phyloP scores from a whole-genome alignment of 1,140 invertebrate genomes.

The Heliconius melpomene region DNA sequence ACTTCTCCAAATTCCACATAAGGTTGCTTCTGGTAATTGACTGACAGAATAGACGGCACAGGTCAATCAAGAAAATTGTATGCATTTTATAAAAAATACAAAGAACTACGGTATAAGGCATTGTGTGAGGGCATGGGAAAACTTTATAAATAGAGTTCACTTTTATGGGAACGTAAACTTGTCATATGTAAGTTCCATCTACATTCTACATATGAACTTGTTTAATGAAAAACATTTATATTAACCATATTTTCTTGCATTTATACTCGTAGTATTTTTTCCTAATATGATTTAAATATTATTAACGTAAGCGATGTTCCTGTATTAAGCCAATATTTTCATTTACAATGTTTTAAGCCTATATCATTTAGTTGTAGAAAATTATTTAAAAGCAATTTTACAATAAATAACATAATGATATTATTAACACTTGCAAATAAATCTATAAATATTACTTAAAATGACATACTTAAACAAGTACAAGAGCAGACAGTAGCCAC shows the following conservation, averaged over 20 bases:
- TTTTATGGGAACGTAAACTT: slow-evolving; percentile 48
- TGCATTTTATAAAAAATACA: neutral
- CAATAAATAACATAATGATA: neutral
- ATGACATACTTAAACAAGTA: neutral
- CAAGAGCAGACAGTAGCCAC: neutral
- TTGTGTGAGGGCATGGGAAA: slow-evolving; percentile 51
- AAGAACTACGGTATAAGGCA: slow-evolving; percentile 33
- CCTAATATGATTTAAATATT: too few relatives aligned
- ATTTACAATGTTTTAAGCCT: too few relatives aligned
- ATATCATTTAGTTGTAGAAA: neutral
- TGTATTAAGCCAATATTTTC: too few relatives aligned
- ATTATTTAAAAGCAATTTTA: neutral
- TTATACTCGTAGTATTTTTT: too few relatives aligned
- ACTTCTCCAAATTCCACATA: too few relatives aligned
- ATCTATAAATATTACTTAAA: neutral
- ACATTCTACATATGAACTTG: neutral
- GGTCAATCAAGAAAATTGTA: neutral
- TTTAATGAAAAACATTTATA: neutral
- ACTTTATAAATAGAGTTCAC: slow-evolving; percentile 31
- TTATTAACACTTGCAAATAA: neutral
- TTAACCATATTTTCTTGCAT: too few relatives aligned
- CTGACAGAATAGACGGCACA: neutral
- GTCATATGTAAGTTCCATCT: slow-evolving; percentile 25
- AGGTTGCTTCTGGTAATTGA: too few relatives aligned
- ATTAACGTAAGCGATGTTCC: too few relatives aligned